Base-by-base conservation (phyloP, 2,113 vertebrate species). In the Falco punctatus region DNA sequence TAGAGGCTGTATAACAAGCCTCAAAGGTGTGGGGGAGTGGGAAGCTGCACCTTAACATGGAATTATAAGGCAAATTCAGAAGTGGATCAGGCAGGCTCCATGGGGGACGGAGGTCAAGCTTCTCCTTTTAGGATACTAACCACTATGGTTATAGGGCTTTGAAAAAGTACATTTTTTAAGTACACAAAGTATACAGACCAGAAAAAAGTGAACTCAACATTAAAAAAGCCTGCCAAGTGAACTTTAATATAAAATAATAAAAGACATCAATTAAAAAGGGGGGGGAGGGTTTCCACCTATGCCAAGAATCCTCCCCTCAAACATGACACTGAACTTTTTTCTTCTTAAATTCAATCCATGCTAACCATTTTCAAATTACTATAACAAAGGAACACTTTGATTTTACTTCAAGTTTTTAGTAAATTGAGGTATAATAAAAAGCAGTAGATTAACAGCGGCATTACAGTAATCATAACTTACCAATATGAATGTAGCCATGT, bases 401-500 rank as follows among this genome's bases (percentile, higher is more conserved):
- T 59, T 58, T 75, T 33, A 64, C 18, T 24, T 66, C 2, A 15
- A 22, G 8, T 11, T 91, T 86, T 79, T 44, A 79, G 10, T 33
- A 89, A 65, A 46, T 4, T 26, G 30, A 51, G 18, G 46, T 46
- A 42, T 3, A 35, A 70, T 13, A 57, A 78, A 90, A 71, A 84
- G 28, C 69, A 62, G 33, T 14, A 69, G 72, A 86, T 42, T 51
- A 51, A 62, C 33, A 82, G 61, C 1, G 0, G 19, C 44, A 52
- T 40, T 72, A n/a, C 24, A 86, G 42, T 46, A 77, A 87, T 35
- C 6, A 64, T 9, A 61, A 98, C 99, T 98, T 94, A 99, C 99
- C 99, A 89, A 99, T 99, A 96, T 99, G 99, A 92, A 99, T 99
- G 98, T 99, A 99, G 97, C 99, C 99, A 99, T 99, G 98, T 97